Percentiles rank a stretch among this genome's conserved stretches.
Evolutionary conservation across 2,888 invertebrate genomes (phyloP).

Genomic region (Elmis aenea): DNA sequence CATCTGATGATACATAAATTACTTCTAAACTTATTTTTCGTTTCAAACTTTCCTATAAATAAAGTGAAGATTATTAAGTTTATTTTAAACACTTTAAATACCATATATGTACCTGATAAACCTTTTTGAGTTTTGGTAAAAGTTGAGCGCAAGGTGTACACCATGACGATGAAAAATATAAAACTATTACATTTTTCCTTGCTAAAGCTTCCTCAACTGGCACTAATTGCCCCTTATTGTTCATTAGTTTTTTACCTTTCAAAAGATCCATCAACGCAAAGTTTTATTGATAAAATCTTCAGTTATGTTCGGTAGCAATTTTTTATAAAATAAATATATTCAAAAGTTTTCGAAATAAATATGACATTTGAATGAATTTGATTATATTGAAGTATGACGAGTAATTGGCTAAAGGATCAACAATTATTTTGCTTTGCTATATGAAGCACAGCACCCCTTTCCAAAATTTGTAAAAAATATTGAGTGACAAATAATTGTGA

Average conservation of each 20-base stretch:
- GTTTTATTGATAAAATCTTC: too few relatives aligned
- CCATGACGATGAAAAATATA: slow-evolving; percentile 31
- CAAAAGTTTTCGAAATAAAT: not conserved
- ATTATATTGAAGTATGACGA: too few relatives aligned
- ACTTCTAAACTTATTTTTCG: slow-evolving; percentile 26
- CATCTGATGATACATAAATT: slow-evolving; percentile 30
- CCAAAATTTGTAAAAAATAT: too few relatives aligned
- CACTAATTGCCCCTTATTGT: slow-evolving; percentile 21
- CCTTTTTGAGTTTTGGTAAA: slow-evolving; percentile 27
- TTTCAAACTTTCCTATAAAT: slow-evolving; percentile 22
- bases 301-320: too few relatives aligned
- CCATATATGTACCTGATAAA: slow-evolving; percentile 31
- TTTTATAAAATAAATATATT: too few relatives aligned
- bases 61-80: slow-evolving; percentile 1
- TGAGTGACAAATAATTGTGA: too few relatives aligned
- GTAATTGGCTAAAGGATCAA: too few relatives aligned
- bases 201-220: slow-evolving; percentile 23
- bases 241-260: slow-evolving; percentile 21
- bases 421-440: too few relatives aligned
- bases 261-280: slow-evolving; percentile 29
- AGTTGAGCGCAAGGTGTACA: slow-evolving; percentile 24
- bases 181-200: slow-evolving; percentile 26
- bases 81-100: too few relatives aligned
- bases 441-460: too few relatives aligned
- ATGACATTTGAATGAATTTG: too few relatives aligned